Evolutionary conservation across 1,140 invertebrate species (phyloP), one percentile per base, ranked within the genome.

Genomic region (Drosophila neocordata): DNA sequence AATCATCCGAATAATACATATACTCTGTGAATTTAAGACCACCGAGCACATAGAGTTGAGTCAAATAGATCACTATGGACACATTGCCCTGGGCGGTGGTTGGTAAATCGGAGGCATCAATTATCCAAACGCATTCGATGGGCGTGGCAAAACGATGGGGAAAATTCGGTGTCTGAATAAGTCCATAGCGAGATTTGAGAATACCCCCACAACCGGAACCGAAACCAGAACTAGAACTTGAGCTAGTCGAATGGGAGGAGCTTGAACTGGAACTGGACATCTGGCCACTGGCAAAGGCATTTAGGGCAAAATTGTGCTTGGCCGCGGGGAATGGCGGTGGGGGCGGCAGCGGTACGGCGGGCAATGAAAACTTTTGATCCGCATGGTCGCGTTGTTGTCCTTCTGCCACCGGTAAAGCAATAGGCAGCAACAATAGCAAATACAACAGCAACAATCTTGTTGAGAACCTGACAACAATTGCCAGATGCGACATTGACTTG

Each of bases 1-100:
- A 94, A 48, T 93, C 93, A 51, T 95, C 95, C 58, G 96, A 95
- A 84, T 96, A 96, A 71, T 96, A 95, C 67, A 95, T 94, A 81
- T 97, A 97, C 84, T 97, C 96, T 1, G 95, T 96, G 85, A 97
- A 96, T 31, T 93, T 94, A 0, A 98, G 92, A 0, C 96, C 96
- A 77, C 95, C 95, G 55, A 95, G 95, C 22, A 97, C 95, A 92
- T 96, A 98, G 27, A 97, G 94, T 81, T 98, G 97, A 0, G 96
- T 98, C 69, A 98, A 93, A 89, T 98, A 98, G 22, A 98, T 93
- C 37, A 96, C 94, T 77, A 98, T 97, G 4, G 95, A 95, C 22
- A 94, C 92, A 66, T 94, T 60, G 79, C 73, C 37, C 65, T 84
- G 60, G 22, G 73, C 69, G 12, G 69, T 73, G 15, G 64, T 13